These are phyloP conservation scores for Oceanodroma tethys DNA, from an alignment of 2,113 vertebrate genomes.

Conservation along the genomic window DNA sequence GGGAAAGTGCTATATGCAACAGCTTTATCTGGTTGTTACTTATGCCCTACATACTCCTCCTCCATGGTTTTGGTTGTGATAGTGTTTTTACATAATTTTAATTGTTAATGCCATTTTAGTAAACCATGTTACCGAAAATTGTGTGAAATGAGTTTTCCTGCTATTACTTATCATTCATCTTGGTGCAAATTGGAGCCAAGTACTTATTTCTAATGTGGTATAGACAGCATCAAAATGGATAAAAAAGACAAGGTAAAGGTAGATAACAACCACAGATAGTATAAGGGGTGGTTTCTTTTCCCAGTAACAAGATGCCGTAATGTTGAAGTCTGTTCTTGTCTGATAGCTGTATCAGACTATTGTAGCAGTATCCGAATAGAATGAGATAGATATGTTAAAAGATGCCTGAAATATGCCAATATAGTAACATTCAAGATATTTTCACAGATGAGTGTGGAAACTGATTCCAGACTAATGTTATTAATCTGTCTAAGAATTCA, in stretches of 20 bases:
- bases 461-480: background rate
- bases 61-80: background rate
- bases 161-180: background rate
- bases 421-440: background rate
- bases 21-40: conserved; percentile 53
- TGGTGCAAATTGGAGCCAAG: background rate
- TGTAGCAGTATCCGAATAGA: background rate
- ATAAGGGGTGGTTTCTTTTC: background rate
- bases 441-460: background rate
- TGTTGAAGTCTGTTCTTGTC: background rate
- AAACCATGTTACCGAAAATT: background rate
- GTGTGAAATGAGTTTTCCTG: background rate
- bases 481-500: background rate
- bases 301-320: background rate
- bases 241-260: background rate
- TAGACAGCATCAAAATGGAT: background rate
- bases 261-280: background rate
- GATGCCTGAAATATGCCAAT: background rate
- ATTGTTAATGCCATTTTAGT: background rate
- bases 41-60: conserved; percentile 1
- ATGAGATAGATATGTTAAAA: background rate
- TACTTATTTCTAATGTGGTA: background rate
- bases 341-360: no score
- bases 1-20: conserved; percentile 20
- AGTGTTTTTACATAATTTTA: conserved; percentile 2